Evolutionary conservation across 2,113 vertebrate species (phyloP), one percentile per base, ranked within the genome.

Genomic region (Petrocephalus zakoni): DNA sequence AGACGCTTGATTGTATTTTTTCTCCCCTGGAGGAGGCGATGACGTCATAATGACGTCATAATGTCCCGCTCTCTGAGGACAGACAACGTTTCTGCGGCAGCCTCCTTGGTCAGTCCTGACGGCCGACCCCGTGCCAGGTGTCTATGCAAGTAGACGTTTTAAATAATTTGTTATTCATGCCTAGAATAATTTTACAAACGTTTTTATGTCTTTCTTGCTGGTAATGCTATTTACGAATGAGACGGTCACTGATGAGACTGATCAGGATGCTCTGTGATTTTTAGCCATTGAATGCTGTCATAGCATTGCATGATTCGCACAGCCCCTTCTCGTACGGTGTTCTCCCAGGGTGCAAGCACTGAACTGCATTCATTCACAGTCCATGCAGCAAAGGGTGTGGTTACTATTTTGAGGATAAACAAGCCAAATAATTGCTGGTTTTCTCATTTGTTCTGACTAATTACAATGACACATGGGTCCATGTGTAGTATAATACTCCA

Each of bases 141-240:
- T 78, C 29, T 78, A 78, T 42, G 68, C 13, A 37, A 75, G 29
- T 37, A 78, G 34, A 78, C 34, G 15, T 78, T 78, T 78, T 78
- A 78, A 42, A 75, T 29, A 4, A 78, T 42, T 78, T 78, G 13
- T 42, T 42, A 42, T 78, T 42, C 72, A 78, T 78, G 72, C 72
- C 72, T 78, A 78, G 34, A 78, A 78, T 78, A 78, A 34, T 75
- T 75, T 78, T 78, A 78, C 72, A 78, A 78, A 78, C 37, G 13
- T 37, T 34, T 75, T 6, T 17, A 5, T 42, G 34, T 78, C 72
- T 17, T 5, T 42, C 72, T 78, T 78, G 72, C 72, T 42, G 72
- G 72, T 78, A 42, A 78, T 78, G 72, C 15, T 37, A 78, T 78
- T 37, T 78, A 78, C 72, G 72, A 78, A 78, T 78, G 72, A 78